phyloP scores from a whole-genome alignment of 2,797 vertebrate genomes.

The Amazonetta brasiliensis region DNA sequence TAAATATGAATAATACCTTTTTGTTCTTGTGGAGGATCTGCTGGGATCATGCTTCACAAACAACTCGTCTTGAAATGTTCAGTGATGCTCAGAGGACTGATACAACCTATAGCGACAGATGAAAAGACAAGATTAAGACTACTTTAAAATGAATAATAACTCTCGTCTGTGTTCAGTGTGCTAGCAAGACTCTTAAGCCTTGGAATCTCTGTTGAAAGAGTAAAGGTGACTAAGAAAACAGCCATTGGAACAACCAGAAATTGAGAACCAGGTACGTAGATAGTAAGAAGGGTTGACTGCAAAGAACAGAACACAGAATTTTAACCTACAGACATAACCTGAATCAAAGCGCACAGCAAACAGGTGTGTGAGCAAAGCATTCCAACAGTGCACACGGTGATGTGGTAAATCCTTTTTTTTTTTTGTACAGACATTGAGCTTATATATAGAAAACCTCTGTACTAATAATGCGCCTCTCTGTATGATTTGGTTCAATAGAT shows the following conservation, averaged over 20 bases:
- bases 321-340: fast-evolving
- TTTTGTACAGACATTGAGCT: fast-evolving
- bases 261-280: neutral
- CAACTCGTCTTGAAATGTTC: neutral
- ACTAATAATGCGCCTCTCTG: neutral
- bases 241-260: fast-evolving
- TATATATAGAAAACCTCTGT: neutral
- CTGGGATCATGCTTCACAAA: neutral
- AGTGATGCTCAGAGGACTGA: neutral
- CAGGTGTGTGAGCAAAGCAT: neutral
- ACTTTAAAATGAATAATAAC: neutral
- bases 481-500: neutral
- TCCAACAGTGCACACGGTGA: fast-evolving
- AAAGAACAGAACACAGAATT: neutral
- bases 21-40: neutral
- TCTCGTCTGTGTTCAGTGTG: fast-evolving
- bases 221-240: neutral
- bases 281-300: too few relatives aligned
- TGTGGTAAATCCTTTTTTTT: too few relatives aligned
- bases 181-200: neutral
- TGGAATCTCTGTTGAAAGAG: neutral
- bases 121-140: neutral
- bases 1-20: neutral
- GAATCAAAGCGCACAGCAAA: fast-evolving
- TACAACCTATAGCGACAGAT: fast-evolving